These are phyloP conservation scores for Coluber constrictor DNA, from an alignment of 2,797 vertebrate genomes.

Conservation along the genomic window DNA sequence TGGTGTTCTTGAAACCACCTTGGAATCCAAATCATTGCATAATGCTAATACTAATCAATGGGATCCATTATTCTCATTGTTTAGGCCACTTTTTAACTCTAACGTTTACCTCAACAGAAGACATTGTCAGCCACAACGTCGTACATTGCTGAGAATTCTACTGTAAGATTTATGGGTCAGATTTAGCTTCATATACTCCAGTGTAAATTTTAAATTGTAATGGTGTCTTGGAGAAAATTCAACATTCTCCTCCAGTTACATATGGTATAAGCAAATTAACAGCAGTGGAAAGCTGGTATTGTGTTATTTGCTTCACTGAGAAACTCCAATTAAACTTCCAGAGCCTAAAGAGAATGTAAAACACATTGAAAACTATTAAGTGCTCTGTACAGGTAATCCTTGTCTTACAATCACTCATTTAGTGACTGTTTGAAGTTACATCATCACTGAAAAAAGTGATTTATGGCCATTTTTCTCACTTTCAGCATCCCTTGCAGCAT, in stretches of 20 bases:
- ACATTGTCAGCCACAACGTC: not conserved
- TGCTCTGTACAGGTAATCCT: not conserved
- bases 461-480: not conserved
- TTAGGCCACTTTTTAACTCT: not conserved
- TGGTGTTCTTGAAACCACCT: not conserved
- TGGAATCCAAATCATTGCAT: not conserved
- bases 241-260: not conserved
- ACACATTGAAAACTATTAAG: not conserved
- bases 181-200: not conserved
- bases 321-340: not conserved
- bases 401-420: not conserved
- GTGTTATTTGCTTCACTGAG: not conserved
- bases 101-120: not conserved
- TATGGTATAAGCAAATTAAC: not conserved
- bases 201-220: not conserved
- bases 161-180: not conserved
- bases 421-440: not conserved
- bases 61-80: not conserved
- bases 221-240: not conserved
- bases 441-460: not conserved
- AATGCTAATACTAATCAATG: not conserved
- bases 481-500: not conserved
- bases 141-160: not conserved
- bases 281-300: not conserved
- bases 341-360: not conserved